phyloP scores from a whole-genome alignment of 1,140 invertebrate species.

The Carposina sasakii region DNA sequence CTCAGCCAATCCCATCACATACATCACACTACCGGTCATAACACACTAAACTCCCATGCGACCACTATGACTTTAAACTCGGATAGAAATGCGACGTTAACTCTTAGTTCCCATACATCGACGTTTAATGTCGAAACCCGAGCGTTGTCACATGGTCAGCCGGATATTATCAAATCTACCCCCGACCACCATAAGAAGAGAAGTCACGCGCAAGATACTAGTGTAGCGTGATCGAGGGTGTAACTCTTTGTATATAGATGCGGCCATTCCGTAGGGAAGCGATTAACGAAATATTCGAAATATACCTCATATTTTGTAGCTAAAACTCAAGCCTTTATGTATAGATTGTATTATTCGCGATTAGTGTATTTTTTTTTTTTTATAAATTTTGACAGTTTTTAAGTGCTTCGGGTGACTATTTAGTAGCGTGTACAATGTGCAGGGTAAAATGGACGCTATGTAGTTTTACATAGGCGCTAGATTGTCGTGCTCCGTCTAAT shows the following conservation, averaged over 20 bases:
- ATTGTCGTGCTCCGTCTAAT: too few relatives aligned
- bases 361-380: slow-evolving; percentile 25
- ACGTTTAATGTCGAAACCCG: slow-evolving; percentile 60
- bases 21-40: slow-evolving; percentile 61
- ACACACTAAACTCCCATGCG: slow-evolving; percentile 73
- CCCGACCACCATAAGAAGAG: slow-evolving; percentile 83
- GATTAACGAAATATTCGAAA: slow-evolving; percentile 31
- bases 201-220: slow-evolving; percentile 65
- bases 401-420: slow-evolving; percentile 13
- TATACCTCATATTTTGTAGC: slow-evolving; percentile 67
- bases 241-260: not conserved
- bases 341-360: slow-evolving; percentile 20
- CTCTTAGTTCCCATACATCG: slow-evolving; percentile 62
- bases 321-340: not conserved
- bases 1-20: slow-evolving; percentile 39
- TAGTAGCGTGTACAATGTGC: slow-evolving; percentile 11
- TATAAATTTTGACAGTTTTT: not conserved
- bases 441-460: slow-evolving; percentile 17
- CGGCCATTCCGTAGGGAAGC: not conserved
- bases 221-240: slow-evolving; percentile 37
- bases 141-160: slow-evolving; percentile 75
- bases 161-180: slow-evolving; percentile 88
- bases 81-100: slow-evolving; percentile 58
- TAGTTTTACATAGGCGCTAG: not conserved
- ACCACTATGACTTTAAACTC: slow-evolving; percentile 58